Base-by-base conservation (phyloP, 2,888 invertebrate genomes). In the Drosophila ezoana region DNA sequence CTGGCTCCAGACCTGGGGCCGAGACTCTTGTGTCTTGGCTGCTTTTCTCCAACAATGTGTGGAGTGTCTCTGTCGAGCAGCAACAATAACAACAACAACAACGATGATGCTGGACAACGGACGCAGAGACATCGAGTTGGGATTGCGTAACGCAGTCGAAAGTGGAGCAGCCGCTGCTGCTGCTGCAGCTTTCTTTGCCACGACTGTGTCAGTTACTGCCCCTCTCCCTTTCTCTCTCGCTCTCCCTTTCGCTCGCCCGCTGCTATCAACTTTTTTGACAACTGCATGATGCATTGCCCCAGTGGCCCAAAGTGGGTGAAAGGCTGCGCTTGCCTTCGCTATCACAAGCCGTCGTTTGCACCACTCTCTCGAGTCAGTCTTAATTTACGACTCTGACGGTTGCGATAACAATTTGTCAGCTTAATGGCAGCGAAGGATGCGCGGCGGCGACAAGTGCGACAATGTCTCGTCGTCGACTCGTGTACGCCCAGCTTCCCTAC, bases 381-480 rank as follows among this genome's bases (percentile, higher is more conserved):
- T 77, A 85, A 84, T 85, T 85, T 84, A 84, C 83, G 86, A 79
- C 81, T 78, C 65, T 62, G 72, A 71, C 76, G 75, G 47, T 63
- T 67, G 64, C 87, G 87, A 87, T 87, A 87, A 87, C 87, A 87
- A 87, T 87, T 87, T 87, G 87, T 87, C 87, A 87, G 86, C 81
- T 86, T 87, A 86, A 85, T 87, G 85, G 84, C 80, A 60, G 47
- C 60, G 60, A 82, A 85, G 86, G 83, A 84, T 84, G 87, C 71
- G 80, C 77, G 23, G 23, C 23, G 81, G 60, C 70, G 62, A 47
- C 69, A 67, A 69, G 65, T 60, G 71, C 28, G 28, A 28, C 28
- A 47, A 57, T 61, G 69, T 51, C 44, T 23, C 23, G 38, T 14
- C 53, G 35, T 62, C 49, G 28, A 11, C 16, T 11, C 53, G 18